Conservation (phyloP, 2,797 vertebrate genomes). For the Pogoniulus pusillus region DNA sequence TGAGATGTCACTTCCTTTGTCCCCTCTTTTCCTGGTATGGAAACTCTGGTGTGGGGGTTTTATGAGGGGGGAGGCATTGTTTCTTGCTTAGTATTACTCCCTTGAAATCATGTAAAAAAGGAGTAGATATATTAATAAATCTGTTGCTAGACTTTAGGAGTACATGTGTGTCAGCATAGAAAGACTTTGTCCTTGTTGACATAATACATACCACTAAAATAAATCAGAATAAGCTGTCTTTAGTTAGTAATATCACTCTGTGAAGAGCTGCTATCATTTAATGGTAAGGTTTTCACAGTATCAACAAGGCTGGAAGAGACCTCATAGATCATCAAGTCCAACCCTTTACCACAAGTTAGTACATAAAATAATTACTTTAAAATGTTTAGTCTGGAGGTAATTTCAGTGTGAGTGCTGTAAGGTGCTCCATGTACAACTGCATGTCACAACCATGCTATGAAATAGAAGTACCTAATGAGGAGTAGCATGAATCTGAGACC, state of each 20-base stretch:
- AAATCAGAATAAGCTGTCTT: neutral
- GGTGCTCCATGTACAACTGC: neutral
- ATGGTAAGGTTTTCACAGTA: neutral
- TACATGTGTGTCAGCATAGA: neutral
- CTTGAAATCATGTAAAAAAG: too few species aligned
- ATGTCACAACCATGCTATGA: neutral
- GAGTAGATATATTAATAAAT: too few species aligned
- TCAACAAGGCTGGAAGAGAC: too few species aligned
- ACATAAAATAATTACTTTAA: neutral
- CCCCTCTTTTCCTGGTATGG: too few species aligned
- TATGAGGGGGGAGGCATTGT: too few species aligned
- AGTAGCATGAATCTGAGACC: neutral
- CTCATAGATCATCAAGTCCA: too few species aligned
- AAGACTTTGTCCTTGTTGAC: neutral
- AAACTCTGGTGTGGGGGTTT: too few species aligned
- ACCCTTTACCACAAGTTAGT: too few species aligned
- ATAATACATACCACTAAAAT: neutral
- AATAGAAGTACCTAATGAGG: slow-evolving; percentile 15
- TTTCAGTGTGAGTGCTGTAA: neutral
- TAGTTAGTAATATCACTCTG: neutral
- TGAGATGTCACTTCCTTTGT: too few species aligned
- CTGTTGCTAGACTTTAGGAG: neutral
- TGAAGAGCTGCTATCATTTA: neutral
- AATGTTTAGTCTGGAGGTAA: neutral
- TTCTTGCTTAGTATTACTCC: too few species aligned